Conservation (phyloP, 1,140 invertebrate genomes). For the Coenobita brevimanus region DNA sequence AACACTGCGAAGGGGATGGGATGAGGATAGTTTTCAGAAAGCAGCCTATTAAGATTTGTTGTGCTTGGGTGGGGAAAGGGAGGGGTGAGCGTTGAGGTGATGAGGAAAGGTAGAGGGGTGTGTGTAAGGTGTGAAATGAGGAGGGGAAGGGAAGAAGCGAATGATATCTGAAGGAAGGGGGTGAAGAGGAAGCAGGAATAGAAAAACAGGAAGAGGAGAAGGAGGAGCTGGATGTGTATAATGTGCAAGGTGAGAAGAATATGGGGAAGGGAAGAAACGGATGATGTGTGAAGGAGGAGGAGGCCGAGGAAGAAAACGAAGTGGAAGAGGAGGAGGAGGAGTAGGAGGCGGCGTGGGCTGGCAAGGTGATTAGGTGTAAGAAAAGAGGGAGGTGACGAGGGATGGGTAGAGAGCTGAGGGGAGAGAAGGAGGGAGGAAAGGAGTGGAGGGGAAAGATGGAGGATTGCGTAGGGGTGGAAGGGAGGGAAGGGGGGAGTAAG, state of each 20-base stretch:
- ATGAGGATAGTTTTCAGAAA: too few relatives aligned
- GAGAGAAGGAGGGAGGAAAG: not conserved
- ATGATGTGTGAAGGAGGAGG: not conserved
- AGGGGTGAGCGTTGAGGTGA: too few relatives aligned
- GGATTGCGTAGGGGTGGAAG: not conserved
- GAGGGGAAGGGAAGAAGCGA: too few relatives aligned
- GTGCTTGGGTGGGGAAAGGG: too few relatives aligned
- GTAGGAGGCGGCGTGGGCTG: too few relatives aligned
- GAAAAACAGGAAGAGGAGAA: not conserved
- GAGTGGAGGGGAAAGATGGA: not conserved
- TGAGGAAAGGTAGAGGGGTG: too few relatives aligned
- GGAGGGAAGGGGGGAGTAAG: not conserved
- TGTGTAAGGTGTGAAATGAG: too few relatives aligned
- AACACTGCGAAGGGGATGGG: too few relatives aligned
- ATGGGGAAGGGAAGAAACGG: not conserved
- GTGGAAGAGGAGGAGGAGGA: not conserved
- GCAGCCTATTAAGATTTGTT: too few relatives aligned
- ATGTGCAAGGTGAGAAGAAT: not conserved
- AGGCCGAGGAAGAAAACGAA: not conserved
- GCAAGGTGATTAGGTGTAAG: not conserved
- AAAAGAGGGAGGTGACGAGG: not conserved
- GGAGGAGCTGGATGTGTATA: not conserved
- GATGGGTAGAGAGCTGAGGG: not conserved
- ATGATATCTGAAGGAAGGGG: not conserved
- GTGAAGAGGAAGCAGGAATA: too few relatives aligned